Evolutionary conservation across 2,888 invertebrate species (phyloP), one percentile per base, ranked within the genome.

Genomic region (Ennomos erosarius): DNA sequence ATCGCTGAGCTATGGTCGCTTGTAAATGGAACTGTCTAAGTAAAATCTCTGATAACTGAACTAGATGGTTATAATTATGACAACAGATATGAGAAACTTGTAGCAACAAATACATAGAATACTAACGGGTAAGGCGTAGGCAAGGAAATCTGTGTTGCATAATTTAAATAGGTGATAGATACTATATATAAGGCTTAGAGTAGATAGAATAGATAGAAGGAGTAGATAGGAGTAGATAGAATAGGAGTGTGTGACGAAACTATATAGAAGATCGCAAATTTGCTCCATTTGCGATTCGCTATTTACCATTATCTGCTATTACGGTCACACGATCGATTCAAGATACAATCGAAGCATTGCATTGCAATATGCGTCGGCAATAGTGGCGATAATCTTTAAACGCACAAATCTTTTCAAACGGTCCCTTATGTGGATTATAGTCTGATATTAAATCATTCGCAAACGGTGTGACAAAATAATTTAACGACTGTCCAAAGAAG

Each of bases 401-500:
- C 56, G 45, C 56, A 62, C 68, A 64, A 65, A 59, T 58, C 57
- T 39, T 35, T 38, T 51, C 50, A 16, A 46, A 53, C 55, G 48
- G 48, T 66, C 64, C 74, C 77, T 70, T 78, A 76, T 68, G 75
- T 62, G 67, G 75, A 70, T 74, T 73, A 70, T 73, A 62, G 73
- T 62, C 62, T 72, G 69, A 62, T 63, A 61, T 65, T 85, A 84
- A 82, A 85, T 85, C 80, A 84, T 79, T 71, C 68, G 68, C 72
- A 73, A 70, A 71, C 69, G 72, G 68, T 75, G 76, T 76, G 82
- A 81, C 82, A 82, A 79, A 81, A 80, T 84, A 80, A 80, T 80
- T 84, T 81, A 84, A 82, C 81, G 79, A 76, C 79, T 84, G 76
- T 80, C 78, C 61, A 69, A 69, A 73, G 73, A 77, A 71, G 87